Evolutionary conservation across 2,797 vertebrate genomes (phyloP).

Genomic region (Pipistrellus nathusii): DNA sequence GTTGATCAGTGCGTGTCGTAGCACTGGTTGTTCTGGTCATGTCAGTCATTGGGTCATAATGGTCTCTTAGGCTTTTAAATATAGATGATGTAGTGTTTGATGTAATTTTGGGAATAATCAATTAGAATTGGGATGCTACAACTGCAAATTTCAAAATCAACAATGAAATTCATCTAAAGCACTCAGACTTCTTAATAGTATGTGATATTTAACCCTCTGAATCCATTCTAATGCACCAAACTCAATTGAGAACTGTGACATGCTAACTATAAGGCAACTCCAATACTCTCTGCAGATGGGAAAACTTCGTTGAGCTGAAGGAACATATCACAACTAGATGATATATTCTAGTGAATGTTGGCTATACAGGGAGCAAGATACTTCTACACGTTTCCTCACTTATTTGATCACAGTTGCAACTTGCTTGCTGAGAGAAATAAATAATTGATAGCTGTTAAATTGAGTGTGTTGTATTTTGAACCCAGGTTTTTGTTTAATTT

Average conservation of each 20-base stretch:
- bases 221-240: background rate
- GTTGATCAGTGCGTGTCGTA: too few species aligned
- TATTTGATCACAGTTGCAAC: background rate
- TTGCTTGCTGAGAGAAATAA: background rate
- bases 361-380: background rate
- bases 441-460: background rate
- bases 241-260: background rate
- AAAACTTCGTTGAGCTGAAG: background rate
- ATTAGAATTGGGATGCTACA: background rate
- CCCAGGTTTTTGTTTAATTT: background rate
- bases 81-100: background rate
- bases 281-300: background rate
- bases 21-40: too few species aligned
- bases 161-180: background rate
- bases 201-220: background rate
- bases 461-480: background rate
- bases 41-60: too few species aligned
- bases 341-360: background rate
- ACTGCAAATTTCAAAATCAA: background rate
- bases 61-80: too few species aligned
- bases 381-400: accelerated
- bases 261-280: background rate
- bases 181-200: background rate
- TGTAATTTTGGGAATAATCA: background rate
- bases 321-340: background rate